Base-by-base conservation (phyloP, 2,797 vertebrate species). In the Acanthis flammea region DNA sequence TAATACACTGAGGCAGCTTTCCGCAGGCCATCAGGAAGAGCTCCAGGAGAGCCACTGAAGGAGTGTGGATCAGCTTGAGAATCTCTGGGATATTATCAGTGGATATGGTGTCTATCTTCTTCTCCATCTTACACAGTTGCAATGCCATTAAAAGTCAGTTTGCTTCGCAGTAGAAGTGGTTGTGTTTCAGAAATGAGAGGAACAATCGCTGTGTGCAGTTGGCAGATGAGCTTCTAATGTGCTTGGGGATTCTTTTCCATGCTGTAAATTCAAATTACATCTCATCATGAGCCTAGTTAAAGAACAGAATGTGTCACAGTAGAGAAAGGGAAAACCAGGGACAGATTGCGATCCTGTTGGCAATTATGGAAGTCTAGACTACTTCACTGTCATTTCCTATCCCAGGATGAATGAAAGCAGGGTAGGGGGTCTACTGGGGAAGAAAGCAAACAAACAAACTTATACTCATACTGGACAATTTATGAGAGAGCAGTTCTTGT, bases 201-300 rank as follows among this genome's bases (percentile, higher is more conserved):
- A 92, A 39, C 33, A 60, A 66, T 94, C 2, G 0, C 85, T 62
- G 65, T 48, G 62, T 91, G 78, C 81, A 71, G 71, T 92, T 92
- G 91, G 81, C 85, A 95, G 84, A 96, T 93, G 88, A 94, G 86
- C 89, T 92, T 65, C 65, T 95, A 92, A 96, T 95, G 84, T 94
- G 92, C 66, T 92, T 2, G 4, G 91, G 91, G 89, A 95, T 91
- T 93, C 68, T 96, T 92, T 94, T 92, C 78, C 72, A 92, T 3
- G 50, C 55, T 93, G 91, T 94, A 95, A 96, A 91, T 97, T 92
- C 87, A 96, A 92, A 96, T 96, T 95, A 88, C 81, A 92, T 93
- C 94, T 94, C 89, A 92, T 93, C 84, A 47, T 96, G 84, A 89
- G 81, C 84, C 88, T 90, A 87, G 93, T 97, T 97, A 95, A 94